Base-by-base conservation (phyloP, 2,797 vertebrate genomes). In the Fistularia tabacaria region DNA sequence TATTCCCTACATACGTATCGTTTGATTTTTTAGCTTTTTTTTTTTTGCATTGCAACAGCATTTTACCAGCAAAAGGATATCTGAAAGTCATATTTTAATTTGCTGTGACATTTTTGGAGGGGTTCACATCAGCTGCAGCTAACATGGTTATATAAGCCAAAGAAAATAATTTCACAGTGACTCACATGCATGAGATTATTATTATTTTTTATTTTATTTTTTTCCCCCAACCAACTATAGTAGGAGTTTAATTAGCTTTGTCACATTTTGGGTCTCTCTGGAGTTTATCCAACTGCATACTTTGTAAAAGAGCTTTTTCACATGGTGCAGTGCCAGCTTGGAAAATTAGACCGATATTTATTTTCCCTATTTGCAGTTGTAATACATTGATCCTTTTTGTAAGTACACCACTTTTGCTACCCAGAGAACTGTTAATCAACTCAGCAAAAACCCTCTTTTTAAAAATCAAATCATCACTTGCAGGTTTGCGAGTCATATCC, bases 91-190 rank as follows among this genome's bases (percentile, higher is more conserved):
- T 49, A 51, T 59, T 59, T 62, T 41, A 64, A 76, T 57, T 77
- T 71, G 53, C 65, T 55, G 38, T 67, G 64, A 70, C 38, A 62
- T 73, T 69, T 70, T 57, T 54, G 5, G 9, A 13, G 40, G 47
- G 46, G 49, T 56, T 51, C 70, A 80, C 39, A 59, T 70, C 62
- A 63, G 58, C 54, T 60, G 56, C 66, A 47, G 76, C 66, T 62
- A 65, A 80, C 46, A 64, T 70, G 65, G 64, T 74, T 76, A 53
- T 59, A 38, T 66, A 64, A 80, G 71, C 62, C 41, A 61, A 70
- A 52, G 62, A 54, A 80, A 76, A 71, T 75, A 25, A 74, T 82
- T 79, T 71, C 54, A 45, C 64, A 54, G 63, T 78, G 80, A 81
- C 59, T 82, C 71, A 77, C 47, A 57, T 50, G 44, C 71, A 71